Base-by-base conservation (phyloP, 2,113 vertebrate species). In the Menura novaehollandiae region DNA sequence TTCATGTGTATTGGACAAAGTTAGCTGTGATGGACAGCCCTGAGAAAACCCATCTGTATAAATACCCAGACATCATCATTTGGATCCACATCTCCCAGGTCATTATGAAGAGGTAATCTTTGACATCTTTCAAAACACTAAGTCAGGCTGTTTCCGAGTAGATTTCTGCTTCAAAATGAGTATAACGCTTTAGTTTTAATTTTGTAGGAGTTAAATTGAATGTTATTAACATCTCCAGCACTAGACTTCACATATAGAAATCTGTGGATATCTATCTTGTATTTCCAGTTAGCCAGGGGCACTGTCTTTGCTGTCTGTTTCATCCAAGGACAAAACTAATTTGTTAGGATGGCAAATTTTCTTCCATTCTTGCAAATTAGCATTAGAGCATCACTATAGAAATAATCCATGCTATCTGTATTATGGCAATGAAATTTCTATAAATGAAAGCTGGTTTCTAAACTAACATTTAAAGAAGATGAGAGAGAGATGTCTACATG, bases 311-410 rank as follows among this genome's bases (percentile, higher is more conserved):
- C 96, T 96, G 68, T 86, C 89, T 94, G 79, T 77, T 93, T 86
- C 67, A 94, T 87, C 85, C 95, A 98, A 98, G 97, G 96, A 97
- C 96, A 97, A 96, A 98, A 89, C 37, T 72, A 97, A 97, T 96
- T 97, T 28, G 43, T 91, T 92, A 92, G 94, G 71, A 95, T 80
- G 78, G 85, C 76, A 94, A 97, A 96, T 96, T 97, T 95, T 87
- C 93, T 94, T 94, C 93, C 84, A 77, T 82, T 95, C 88, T 89
- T 96, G 83, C 85, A 97, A 98, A 97, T 91, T 95, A 95, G 30
- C 79, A 93, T 94, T 95, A 95, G 85, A 89, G 51, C 88, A 91
- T 96, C 96, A 86, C 89, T 88, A 43, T 15, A 93, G 93, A 96
- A 97, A 96, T 96, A 96, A 95, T 87, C 92, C 53, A 32, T n/a